These are phyloP conservation scores for Criorhina ranunculi DNA, from an alignment of 2,888 invertebrate genomes.

Conservation along the genomic window DNA sequence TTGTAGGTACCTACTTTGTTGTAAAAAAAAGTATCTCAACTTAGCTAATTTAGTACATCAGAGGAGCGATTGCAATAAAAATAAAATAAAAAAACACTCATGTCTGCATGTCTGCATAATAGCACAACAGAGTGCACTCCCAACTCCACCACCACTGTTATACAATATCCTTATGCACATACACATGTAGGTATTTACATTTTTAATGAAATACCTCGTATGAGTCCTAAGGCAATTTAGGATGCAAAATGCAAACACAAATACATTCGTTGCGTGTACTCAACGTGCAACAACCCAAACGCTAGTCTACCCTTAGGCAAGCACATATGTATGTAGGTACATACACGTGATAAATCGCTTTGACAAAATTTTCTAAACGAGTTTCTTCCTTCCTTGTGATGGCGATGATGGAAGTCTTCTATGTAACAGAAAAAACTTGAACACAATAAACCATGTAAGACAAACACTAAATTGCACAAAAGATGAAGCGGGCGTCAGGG, in stretches of 20 bases:
- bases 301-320: conserved; percentile 42
- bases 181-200: conserved; percentile 51
- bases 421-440: conserved; percentile 5
- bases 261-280: conserved; percentile 49
- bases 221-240: conserved; percentile 74
- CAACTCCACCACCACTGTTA: conserved; percentile 15
- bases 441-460: conserved; percentile 63
- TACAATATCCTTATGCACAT: conserved; percentile 14
- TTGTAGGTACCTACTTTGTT: conserved; percentile 27
- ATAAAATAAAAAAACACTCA: conserved; percentile 12
- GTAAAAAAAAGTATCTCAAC: conserved; percentile 34
- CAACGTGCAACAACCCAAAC: conserved; percentile 72
- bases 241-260: conserved; percentile 73
- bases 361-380: conserved; percentile 72
- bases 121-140: conserved; percentile 24
- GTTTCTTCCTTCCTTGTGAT: conserved; percentile 23
- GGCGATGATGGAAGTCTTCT: neutral
- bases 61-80: neutral
- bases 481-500: neutral
- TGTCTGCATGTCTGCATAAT: conserved; percentile 58
- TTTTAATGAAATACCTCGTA: conserved; percentile 76
- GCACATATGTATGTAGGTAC: conserved; percentile 3
- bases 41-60: conserved; percentile 41
- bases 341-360: conserved; percentile 32
- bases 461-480: conserved; percentile 69